These are phyloP conservation scores for Sinocyclocheilus maitianheensis DNA, from an alignment of 2,113 vertebrate species.

Conservation along the genomic window DNA sequence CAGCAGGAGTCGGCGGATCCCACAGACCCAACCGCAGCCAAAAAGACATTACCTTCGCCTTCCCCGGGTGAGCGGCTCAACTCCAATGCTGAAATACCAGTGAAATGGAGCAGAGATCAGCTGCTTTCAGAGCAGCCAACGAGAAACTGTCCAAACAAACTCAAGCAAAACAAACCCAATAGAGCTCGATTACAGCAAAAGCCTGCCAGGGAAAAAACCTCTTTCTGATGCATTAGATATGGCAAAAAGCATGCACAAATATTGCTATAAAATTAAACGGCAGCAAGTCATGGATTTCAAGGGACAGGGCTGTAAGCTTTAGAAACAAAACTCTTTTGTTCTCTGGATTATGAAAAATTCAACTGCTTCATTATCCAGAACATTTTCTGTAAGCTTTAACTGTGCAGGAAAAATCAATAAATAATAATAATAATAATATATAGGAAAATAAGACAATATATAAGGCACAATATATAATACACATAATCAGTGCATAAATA, in stretches of 20 bases:
- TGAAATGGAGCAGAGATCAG: constrained; percentile 27
- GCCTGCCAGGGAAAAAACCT: neutral
- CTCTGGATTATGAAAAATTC: neutral
- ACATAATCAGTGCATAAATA: too few species aligned
- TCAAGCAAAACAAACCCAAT: constrained; percentile 35
- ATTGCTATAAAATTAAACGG: neutral
- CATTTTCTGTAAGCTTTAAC: too few species aligned
- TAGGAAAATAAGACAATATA: too few species aligned
- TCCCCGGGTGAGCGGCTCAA: constrained; percentile 22
- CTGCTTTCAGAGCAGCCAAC: constrained; percentile 33
- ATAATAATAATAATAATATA: too few species aligned
- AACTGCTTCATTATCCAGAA: too few species aligned
- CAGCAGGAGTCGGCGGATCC: neutral
- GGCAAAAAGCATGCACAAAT: too few species aligned
- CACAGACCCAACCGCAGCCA: neutral
- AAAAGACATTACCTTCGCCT: constrained; percentile 36
- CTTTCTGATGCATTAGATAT: neutral
- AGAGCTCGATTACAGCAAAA: neutral
- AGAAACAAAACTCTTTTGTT: neutral
- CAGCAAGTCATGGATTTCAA: neutral
- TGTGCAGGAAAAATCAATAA: too few species aligned
- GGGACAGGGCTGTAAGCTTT: neutral
- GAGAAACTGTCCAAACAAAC: constrained; percentile 52
- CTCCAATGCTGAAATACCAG: constrained; percentile 51
- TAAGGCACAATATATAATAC: too few species aligned